Evolutionary conservation across 1,140 invertebrate species (phyloP).

Genomic region (Drosophila pruinosa): DNA sequence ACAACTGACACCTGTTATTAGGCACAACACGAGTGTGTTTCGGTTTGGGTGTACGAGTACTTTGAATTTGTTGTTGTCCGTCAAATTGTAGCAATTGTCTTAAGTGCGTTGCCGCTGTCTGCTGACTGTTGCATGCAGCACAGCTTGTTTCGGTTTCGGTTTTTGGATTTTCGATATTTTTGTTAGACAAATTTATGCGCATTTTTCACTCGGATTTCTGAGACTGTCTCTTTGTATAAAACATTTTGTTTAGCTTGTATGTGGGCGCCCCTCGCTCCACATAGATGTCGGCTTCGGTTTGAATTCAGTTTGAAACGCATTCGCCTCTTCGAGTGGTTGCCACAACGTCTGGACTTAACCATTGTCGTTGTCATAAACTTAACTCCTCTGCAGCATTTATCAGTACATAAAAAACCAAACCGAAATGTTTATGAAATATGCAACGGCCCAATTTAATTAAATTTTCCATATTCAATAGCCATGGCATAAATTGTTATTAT

Average conservation of each 20-base stretch:
- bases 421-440: conserved; percentile 39
- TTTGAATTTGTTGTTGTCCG: conserved; percentile 43
- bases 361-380: conserved; percentile 44
- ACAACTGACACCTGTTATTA: conserved; percentile 79
- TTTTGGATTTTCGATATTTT: conserved; percentile 6
- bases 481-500: conserved; percentile 37
- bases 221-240: conserved; percentile 7
- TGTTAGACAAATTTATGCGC: conserved; percentile 39
- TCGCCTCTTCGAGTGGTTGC: conserved; percentile 54
- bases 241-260: neutral
- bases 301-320: conserved; percentile 55
- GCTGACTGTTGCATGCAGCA: conserved; percentile 31
- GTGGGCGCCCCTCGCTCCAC: conserved; percentile 47
- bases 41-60: neutral
- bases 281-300: conserved; percentile 18
- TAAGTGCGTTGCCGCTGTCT: conserved; percentile 57
- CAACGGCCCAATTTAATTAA: conserved; percentile 47
- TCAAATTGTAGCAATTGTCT: conserved; percentile 65
- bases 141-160: neutral
- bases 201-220: conserved; percentile 34
- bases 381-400: conserved; percentile 79
- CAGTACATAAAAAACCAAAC: conserved; percentile 74
- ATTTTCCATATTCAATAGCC: conserved; percentile 33
- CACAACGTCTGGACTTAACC: conserved; percentile 33
- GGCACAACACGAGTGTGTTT: conserved; percentile 55